Percentiles rank a stretch among this genome's conserved stretches.
These are phyloP conservation scores for Tapirus indicus DNA, from an alignment of 2,797 vertebrate species.

Conservation along the genomic window DNA sequence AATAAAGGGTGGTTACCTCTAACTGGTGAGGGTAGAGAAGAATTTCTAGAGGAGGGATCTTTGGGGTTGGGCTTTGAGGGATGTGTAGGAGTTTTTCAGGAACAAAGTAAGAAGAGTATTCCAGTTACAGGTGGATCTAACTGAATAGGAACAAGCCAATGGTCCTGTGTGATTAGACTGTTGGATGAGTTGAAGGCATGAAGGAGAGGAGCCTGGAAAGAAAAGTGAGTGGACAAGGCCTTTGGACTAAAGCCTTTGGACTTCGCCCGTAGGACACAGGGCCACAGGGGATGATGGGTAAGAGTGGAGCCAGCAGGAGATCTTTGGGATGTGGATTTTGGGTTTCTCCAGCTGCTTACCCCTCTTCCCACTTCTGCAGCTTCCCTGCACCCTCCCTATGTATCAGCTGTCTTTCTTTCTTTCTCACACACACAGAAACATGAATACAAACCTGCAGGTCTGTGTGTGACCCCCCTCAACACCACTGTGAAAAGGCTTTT, in stretches of 20 bases:
- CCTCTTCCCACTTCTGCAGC: neutral
- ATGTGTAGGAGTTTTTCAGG: slow-evolving; percentile 57
- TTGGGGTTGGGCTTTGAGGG: slow-evolving; percentile 55
- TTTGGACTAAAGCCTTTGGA: neutral
- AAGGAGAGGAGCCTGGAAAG: neutral
- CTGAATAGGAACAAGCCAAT: neutral
- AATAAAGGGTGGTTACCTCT: neutral
- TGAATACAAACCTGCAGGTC: neutral
- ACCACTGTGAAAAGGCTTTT: neutral
- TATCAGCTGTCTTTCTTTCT: neutral
- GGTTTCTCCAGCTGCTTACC: neutral
- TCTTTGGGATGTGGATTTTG: neutral
- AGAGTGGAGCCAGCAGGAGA: neutral
- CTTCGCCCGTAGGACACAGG: neutral
- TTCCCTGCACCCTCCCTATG: neutral
- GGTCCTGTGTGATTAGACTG: neutral
- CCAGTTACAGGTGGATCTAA: neutral
- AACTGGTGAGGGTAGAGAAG: neutral
- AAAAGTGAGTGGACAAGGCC: neutral
- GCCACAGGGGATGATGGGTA: neutral
- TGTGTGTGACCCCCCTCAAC: neutral
- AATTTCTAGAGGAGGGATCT: slow-evolving; percentile 15
- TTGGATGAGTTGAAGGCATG: neutral
- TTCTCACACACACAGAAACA: neutral
- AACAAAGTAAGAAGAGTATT: neutral